Evolutionary conservation across 2,888 invertebrate genomes (phyloP), one percentile per base, ranked within the genome.

Genomic region (Phlogophora meticulosa): DNA sequence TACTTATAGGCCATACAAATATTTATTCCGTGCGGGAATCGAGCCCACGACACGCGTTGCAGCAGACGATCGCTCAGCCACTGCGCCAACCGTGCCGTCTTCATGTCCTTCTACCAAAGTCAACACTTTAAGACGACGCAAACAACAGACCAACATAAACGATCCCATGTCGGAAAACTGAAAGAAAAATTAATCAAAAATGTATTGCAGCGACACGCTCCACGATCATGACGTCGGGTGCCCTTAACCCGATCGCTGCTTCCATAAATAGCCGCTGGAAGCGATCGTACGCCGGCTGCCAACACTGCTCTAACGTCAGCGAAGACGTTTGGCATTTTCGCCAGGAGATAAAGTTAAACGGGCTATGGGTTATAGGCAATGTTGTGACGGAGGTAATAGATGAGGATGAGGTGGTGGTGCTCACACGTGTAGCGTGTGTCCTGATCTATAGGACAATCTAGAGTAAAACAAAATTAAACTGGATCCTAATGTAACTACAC

Each of bases 241-340:
- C 83, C 88, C 86, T 87, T 86, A 85, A 85, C 86, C 85, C 69
- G 77, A 4, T 67, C 42, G 15, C 11, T 11, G 43, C 7, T 53
- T 56, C 61, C 71, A 79, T 68, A 81, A 88, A 88, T 88, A 88
- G 76, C 75, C 55, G 59, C 85, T 87, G 87, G 86, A 87, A 76
- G 62, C 59, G 52, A 69, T 45, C 52, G 76, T 79, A 73, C 84
- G 86, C 85, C 85, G 84, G 82, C 66, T 83, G 85, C 87, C 85
- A 87, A 84, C 66, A 42, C 34, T 13, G 58, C 38, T 60, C 22
- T 76, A 24, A 22, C 42, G 32, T 42, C 22, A 40, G 57, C 59
- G 56, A 70, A 53, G 75, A 72, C 65, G 46, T 63, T 70, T 70
- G 56, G 36, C 72, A 66, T 78, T 78, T 74, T 74, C 64, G 58